Conservation (phyloP, 2,113 vertebrate species). For the Cranoglanis bouderius region DNA sequence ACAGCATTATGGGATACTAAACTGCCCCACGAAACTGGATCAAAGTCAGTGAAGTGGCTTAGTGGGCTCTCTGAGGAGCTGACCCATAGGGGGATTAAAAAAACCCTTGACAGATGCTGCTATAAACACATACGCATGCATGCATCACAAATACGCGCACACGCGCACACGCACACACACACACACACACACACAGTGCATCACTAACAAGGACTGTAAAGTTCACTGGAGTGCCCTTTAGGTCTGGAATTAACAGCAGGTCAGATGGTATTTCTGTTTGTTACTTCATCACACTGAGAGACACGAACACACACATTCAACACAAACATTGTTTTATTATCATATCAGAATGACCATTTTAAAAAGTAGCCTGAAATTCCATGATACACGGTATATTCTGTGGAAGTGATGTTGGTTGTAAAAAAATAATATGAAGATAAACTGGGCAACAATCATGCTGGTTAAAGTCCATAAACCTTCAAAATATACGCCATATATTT, state of each 20-base stretch:
- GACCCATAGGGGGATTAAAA: slow-evolving; percentile 63
- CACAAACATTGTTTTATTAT: slow-evolving; percentile 3
- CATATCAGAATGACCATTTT: neutral
- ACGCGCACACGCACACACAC: slow-evolving; percentile 39
- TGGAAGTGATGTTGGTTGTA: neutral
- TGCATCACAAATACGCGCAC: slow-evolving; percentile 13
- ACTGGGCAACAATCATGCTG: neutral
- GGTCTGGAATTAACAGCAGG: neutral
- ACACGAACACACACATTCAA: neutral
- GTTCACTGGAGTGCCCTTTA: neutral
- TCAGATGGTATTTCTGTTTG: neutral
- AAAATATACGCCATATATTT: neutral
- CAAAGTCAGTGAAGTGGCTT: slow-evolving; percentile 82
- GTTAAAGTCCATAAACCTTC: neutral
- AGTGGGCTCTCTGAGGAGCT: slow-evolving; percentile 71
- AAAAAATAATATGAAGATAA: neutral
- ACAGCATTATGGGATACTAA: slow-evolving; percentile 84
- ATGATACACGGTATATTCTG: neutral
- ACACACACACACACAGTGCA: slow-evolving; percentile 43
- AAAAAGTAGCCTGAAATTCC: neutral
- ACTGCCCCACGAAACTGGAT: slow-evolving; percentile 82
- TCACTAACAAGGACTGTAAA: slow-evolving; percentile 3
- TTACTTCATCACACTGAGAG: neutral
- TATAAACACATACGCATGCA: slow-evolving; percentile 38
- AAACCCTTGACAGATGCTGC: slow-evolving; percentile 29